Conservation (phyloP, 2,113 vertebrate species). For the Ameiurus melas region DNA sequence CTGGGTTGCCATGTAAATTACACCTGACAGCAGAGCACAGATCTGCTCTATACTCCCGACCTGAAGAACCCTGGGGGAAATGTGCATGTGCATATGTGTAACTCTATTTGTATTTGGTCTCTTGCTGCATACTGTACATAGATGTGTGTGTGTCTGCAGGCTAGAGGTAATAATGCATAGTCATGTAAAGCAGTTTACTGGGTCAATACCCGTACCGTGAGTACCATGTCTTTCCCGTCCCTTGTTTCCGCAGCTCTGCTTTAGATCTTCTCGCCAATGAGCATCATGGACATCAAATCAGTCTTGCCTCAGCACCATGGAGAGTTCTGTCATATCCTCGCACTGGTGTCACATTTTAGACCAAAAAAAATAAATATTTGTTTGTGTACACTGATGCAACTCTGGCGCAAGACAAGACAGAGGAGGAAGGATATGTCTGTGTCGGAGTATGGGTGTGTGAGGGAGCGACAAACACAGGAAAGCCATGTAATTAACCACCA, state of each 20-base stretch:
- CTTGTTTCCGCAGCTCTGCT: not conserved
- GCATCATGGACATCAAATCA: slow-evolving; percentile 30
- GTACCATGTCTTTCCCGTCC: not conserved
- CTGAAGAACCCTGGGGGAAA: slow-evolving; percentile 14
- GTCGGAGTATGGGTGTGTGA: slow-evolving; percentile 15
- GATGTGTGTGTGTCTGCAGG: not conserved
- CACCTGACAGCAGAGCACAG: slow-evolving; percentile 48
- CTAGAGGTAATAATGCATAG: slow-evolving; percentile 1
- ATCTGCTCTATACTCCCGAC: slow-evolving; percentile 24
- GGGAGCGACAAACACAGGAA: slow-evolving; percentile 17
- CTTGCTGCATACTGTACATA: slow-evolving; percentile 12
- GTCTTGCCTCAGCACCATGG: slow-evolving; percentile 36
- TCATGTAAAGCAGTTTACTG: slow-evolving; percentile 28
- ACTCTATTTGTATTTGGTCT: slow-evolving; percentile 17
- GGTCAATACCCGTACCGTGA: slow-evolving; percentile 19
- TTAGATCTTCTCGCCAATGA: slow-evolving; percentile 4
- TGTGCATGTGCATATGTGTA: not conserved
- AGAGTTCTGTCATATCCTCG: slow-evolving; percentile 31
- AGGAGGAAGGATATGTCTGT: slow-evolving; percentile 31
- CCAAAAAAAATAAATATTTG: not conserved
- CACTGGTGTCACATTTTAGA: slow-evolving; percentile 41
- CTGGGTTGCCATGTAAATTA: slow-evolving; percentile 43
- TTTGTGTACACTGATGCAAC: slow-evolving; percentile 53
- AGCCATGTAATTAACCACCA: slow-evolving; percentile 36
- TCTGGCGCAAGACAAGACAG: slow-evolving; percentile 48